Conservation (phyloP, 35 echinoderm and acorn worm species). For the Stichopus chloronotus region DNA sequence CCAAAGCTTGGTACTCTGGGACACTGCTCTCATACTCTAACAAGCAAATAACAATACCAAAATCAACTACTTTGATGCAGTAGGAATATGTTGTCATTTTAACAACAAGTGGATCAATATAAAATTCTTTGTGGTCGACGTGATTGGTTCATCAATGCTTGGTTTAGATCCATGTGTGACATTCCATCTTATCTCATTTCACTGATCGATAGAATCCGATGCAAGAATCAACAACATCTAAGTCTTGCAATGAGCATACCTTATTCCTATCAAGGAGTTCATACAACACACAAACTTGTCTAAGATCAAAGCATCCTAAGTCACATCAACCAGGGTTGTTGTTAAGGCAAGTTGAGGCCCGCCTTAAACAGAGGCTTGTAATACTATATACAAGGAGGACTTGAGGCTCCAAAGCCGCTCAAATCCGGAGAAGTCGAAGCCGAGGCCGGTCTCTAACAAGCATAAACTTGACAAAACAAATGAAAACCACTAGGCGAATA, state of each 20-base stretch:
- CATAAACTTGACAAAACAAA: slow-evolving; percentile 26
- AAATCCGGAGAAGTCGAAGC: not conserved
- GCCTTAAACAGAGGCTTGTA: too few relatives aligned
- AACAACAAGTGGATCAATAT: not conserved
- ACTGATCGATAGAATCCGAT: not conserved
- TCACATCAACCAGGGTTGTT: not conserved
- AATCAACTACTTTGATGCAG: slow-evolving; percentile 10
- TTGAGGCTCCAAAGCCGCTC: too few relatives aligned
- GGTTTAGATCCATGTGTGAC: not conserved
- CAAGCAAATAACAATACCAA: not conserved
- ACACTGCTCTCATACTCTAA: not conserved
- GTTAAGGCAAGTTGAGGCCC: too few relatives aligned
- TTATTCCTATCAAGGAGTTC: slow-evolving; percentile 35
- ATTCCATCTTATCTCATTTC: slow-evolving; percentile 26
- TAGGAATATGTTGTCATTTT: not conserved
- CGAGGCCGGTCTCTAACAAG: slow-evolving; percentile 47
- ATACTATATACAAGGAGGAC: too few relatives aligned
- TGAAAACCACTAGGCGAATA: too few relatives aligned
- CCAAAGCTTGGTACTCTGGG: not conserved
- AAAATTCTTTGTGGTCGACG: slow-evolving; percentile 7
- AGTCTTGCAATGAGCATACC: not conserved
- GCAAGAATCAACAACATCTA: not conserved
- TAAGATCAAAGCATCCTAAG: slow-evolving; percentile 44
- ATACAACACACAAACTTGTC: slow-evolving; percentile 46
- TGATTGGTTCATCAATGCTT: not conserved